Conservation (phyloP, 23 tunicate genomes). For the Trididemnum clinides region DNA sequence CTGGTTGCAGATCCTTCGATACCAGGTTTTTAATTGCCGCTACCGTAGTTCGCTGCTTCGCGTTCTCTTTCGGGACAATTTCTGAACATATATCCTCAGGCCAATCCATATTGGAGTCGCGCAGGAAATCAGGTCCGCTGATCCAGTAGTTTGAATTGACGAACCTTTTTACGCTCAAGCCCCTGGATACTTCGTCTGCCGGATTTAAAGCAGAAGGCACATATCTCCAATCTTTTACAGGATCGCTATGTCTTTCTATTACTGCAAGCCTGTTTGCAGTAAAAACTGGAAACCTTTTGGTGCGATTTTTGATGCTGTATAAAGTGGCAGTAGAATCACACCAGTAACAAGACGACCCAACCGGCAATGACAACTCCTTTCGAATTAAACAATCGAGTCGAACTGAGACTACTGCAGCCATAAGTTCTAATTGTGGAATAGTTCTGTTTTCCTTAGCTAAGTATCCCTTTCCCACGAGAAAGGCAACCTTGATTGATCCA, state of each 20-base stretch:
- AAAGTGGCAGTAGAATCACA: too few species aligned
- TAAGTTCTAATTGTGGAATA: neutral
- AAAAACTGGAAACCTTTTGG: neutral
- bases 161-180: neutral
- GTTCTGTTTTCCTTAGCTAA: too few species aligned
- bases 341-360: neutral
- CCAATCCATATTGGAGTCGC: neutral
- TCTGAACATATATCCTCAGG: too few species aligned
- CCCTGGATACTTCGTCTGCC: neutral
- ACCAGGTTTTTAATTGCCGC: too few species aligned
- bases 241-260: neutral
- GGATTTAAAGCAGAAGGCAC: neutral
- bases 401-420: neutral
- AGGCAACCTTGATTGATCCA: neutral
- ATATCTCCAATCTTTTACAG: neutral
- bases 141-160: neutral
- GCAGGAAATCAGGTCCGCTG: neutral
- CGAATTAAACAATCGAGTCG: neutral
- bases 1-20: too few species aligned
- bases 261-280: neutral
- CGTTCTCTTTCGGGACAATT: too few species aligned
- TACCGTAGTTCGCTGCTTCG: too few species aligned
- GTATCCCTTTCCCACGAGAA: too few species aligned
- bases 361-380: neutral
- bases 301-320: neutral